Evolutionary conservation across 1,140 invertebrate species (phyloP).

Genomic region (Bicyclus anynana): DNA sequence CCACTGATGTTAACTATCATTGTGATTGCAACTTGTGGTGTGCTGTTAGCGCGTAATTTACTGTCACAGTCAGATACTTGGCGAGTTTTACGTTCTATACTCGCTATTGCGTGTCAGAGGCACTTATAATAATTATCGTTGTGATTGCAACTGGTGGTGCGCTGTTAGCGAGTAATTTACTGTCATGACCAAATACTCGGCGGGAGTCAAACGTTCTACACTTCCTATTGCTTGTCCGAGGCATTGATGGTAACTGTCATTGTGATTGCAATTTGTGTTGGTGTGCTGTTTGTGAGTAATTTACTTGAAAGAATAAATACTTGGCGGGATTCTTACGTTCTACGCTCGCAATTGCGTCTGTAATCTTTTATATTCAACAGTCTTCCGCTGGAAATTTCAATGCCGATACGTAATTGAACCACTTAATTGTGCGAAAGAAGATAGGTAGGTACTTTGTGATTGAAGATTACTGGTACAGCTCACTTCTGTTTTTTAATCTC

Average conservation of each 20-base stretch:
- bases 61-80: constrained; percentile 11
- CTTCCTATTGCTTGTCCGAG: not conserved
- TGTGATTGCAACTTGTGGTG: not conserved
- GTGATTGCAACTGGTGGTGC: not conserved
- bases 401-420: not conserved
- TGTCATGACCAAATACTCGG: constrained; percentile 8
- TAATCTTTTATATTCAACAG: no score
- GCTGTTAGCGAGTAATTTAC: constrained; percentile 10
- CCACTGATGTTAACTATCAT: not conserved
- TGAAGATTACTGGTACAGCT: not conserved
- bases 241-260: not conserved
- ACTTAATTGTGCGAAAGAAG: not conserved
- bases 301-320: constrained; percentile 8
- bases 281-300: constrained; percentile 7
- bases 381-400: no score
- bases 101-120: not conserved
- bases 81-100: constrained; percentile 6
- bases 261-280: not conserved
- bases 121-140: not conserved
- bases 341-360: not conserved
- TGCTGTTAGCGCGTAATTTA: constrained; percentile 8
- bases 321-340: constrained; percentile 11
- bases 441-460: not conserved
- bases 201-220: constrained; percentile 7
- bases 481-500: not conserved